Evolutionary conservation across 2,797 vertebrate species (phyloP), one percentile per base, ranked within the genome.

Genomic region (Halcyon smyrnensis): DNA sequence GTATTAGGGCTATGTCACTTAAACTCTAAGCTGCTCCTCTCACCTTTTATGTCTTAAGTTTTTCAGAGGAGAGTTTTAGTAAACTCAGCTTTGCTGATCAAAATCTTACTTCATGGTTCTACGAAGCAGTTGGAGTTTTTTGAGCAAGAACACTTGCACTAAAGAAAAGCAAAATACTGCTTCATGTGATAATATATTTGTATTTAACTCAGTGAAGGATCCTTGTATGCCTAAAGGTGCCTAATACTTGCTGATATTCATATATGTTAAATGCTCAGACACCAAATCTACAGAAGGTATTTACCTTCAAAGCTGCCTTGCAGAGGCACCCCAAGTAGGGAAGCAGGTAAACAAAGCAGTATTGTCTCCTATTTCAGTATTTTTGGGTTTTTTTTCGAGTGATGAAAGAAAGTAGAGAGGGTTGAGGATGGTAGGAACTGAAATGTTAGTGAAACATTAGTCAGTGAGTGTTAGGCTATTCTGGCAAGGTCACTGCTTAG

Each of bases 331-430:
- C 87, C 46, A 76, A 79, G 28, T 32, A 89, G 41, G 27, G 53
- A 91, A 85, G 24, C 37, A 73, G 12, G 30, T 45, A 25, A 6
- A 80, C 37, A 85, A 88, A 83, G 54, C 8, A 46, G 15, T 37
- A 20, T 45, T 67, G 30, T 79, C 25, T 93, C 7, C 28, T 59
- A 19, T n/a, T 85, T 67, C 15, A 12, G 8, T 53, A 7, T 62
- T 32, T 39, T 19, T 17, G 15, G 6, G 6, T 4, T 11, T 37
- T 37, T 30, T 69, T 25, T 43, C 45, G 48, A 73, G 24, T n/a
- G 57, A 28, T 73, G 53, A 93, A 75, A 85, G 91, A 12, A 96
- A 43, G 91, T 94, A 54, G 84, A 87, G 85, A 87, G 46, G 45
- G n/a, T 86, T 82, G 84, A 91, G 62, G 57, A 85, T 15, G 15